Conservation (phyloP, 2,888 invertebrate species). For the Sinopyrophorus schimmeli region DNA sequence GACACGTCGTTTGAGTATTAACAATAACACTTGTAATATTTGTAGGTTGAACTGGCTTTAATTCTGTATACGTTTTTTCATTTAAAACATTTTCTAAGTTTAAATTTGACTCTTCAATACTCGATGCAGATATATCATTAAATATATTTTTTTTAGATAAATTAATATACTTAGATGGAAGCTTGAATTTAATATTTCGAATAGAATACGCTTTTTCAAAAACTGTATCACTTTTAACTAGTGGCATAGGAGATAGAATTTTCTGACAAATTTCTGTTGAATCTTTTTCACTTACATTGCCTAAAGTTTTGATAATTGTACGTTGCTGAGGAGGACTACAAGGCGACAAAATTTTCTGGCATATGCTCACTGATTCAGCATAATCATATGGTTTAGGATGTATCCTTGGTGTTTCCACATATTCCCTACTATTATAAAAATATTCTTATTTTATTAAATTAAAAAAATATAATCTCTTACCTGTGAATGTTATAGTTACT, state of each 20-base stretch:
- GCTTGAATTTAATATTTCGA: slow-evolving; percentile 55
- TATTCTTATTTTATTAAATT: slow-evolving; percentile 7
- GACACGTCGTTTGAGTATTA: slow-evolving; percentile 38
- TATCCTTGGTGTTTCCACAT: slow-evolving; percentile 43
- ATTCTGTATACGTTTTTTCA: slow-evolving; percentile 36
- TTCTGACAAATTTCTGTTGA: slow-evolving; percentile 44
- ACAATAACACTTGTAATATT: slow-evolving; percentile 47
- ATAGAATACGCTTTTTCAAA: slow-evolving; percentile 50
- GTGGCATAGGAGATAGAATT: slow-evolving; percentile 38
- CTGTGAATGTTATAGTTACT: slow-evolving; percentile 54
- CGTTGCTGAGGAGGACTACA: slow-evolving; percentile 36
- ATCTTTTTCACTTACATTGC: slow-evolving; percentile 38
- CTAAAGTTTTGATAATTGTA: slow-evolving; percentile 31
- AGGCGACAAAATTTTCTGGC: slow-evolving; percentile 50
- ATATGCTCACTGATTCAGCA: slow-evolving; percentile 50
- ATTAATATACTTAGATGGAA: slow-evolving; percentile 51
- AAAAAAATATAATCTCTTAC: slow-evolving; percentile 34
- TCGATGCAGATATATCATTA: slow-evolving; percentile 32
- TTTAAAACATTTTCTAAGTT: slow-evolving; percentile 17
- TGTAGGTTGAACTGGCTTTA: slow-evolving; percentile 34
- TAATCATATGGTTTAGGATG: slow-evolving; percentile 44
- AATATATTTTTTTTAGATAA: slow-evolving; percentile 34
- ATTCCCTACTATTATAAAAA: slow-evolving; percentile 44
- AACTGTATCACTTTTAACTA: slow-evolving; percentile 42
- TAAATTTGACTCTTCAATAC: slow-evolving; percentile 20